These are phyloP conservation scores for Meiosimyza decipiens DNA, from an alignment of 2,888 invertebrate genomes.

Conservation along the genomic window DNA sequence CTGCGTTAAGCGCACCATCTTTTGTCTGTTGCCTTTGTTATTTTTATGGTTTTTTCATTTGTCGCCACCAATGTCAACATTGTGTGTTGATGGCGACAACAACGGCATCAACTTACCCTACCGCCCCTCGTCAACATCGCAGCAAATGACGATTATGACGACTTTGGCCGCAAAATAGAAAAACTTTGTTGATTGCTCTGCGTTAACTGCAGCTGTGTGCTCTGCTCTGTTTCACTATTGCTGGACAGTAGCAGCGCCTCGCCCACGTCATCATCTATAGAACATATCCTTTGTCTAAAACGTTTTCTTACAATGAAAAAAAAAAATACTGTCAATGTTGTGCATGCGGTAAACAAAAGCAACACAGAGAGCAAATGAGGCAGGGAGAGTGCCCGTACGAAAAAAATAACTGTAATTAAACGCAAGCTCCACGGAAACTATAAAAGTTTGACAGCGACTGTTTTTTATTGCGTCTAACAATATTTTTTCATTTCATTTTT, in stretches of 20 bases:
- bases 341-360: background rate
- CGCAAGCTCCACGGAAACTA: slow-evolving; percentile 17
- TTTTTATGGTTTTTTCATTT: slow-evolving; percentile 23
- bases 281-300: background rate
- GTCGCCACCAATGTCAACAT: slow-evolving; percentile 11
- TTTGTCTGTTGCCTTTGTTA: slow-evolving; percentile 4
- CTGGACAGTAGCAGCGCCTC: too few relatives aligned
- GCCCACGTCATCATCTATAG: background rate
- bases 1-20: background rate
- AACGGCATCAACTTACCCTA: background rate
- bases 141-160: too few relatives aligned
- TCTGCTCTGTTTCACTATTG: background rate
- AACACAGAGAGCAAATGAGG: too few relatives aligned
- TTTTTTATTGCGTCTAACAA: slow-evolving; percentile 15
- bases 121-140: too few relatives aligned
- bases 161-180: slow-evolving; percentile 50
- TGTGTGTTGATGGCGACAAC: background rate
- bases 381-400: background rate
- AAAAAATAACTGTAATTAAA: slow-evolving; percentile 20
- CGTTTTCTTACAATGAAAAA: too few relatives aligned
- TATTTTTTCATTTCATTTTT: slow-evolving; percentile 4
- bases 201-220: slow-evolving; percentile 58
- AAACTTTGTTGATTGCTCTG: slow-evolving; percentile 62
- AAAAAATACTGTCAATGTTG: background rate
- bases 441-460: slow-evolving; percentile 28